Base-by-base conservation (phyloP, 2,888 invertebrate genomes). In the Saturnia pavonia region DNA sequence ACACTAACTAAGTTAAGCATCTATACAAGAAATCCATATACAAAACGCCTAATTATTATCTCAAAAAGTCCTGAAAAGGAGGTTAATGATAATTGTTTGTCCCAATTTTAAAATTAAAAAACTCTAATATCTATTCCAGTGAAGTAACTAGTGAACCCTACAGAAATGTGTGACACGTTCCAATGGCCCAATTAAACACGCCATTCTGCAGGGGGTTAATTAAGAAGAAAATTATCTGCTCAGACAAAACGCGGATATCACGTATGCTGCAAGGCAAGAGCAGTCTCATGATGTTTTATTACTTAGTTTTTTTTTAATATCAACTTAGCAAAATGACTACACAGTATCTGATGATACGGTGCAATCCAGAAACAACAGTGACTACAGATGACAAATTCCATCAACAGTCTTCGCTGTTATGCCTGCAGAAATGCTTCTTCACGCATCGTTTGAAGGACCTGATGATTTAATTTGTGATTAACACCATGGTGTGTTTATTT, bases 201-300 rank as follows among this genome's bases (percentile, higher is more conserved):
- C 82, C 82, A 88, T 89, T 88, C 87, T 86, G 81, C 84, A 82
- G 85, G 82, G 86, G 87, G 91, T 91, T 92, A 91, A 91, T 92
- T 91, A 91, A 87, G 89, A 90, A 91, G 90, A 91, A 91, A 91
- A 91, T 92, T 91, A 91, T 91, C 91, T 91, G 82, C 86, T 91
- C 89, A 88, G 90, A 88, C 87, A 87, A 86, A 85, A 85, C 77
- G 80, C 77, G 82, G 80, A 82, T 82, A 77, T 76, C 75, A 77
- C 73, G 71, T 48, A 25, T 25, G 78, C 71, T 43, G 9, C 67
- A 79, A 80, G 76, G 6, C 1, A 75, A 6, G 63, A 78, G 77
- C 60, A 72, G 40, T 27, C 70, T 77, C 72, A 74, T n/a, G 25
- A 54, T 57, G 34, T 27, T 63, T 19, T 4, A 48, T 57, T 51